Evolutionary conservation across 2,888 invertebrate species (phyloP).

Genomic region (Podabrus alpinus): DNA sequence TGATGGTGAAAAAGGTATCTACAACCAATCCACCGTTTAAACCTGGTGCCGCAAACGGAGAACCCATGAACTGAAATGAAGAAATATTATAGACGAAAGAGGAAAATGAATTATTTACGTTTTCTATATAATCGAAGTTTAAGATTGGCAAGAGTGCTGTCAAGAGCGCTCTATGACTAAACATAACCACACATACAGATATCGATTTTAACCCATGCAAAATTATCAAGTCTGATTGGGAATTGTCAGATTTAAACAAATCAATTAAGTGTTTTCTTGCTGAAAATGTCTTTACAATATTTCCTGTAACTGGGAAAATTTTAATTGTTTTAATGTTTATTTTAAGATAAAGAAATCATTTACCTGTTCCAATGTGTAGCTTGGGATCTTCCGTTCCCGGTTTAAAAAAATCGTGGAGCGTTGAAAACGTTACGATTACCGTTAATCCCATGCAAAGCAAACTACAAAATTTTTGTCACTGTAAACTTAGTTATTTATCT

Average conservation of each 20-base stretch:
- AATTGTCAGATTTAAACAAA: neutral
- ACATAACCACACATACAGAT: neutral
- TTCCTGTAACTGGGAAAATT: no score
- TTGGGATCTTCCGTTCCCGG: no score
- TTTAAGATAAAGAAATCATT: no score
- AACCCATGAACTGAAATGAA: no score
- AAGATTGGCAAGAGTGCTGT: neutral
- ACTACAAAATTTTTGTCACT: neutral
- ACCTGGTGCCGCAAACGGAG: neutral
- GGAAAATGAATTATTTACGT: neutral
- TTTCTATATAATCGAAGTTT: neutral
- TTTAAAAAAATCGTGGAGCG: no score
- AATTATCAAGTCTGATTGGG: neutral
- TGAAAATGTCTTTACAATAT: neutral
- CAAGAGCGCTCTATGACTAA: neutral
- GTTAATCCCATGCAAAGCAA: neutral
- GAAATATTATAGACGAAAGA: no score
- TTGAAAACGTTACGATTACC: no score
- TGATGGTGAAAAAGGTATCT: neutral
- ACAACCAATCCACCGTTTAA: neutral
- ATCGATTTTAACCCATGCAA: neutral
- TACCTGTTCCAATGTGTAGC: no score
- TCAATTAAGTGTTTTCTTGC: neutral
- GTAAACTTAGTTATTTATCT: no score
- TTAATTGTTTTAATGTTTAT: neutral